Evolutionary conservation across 2,113 vertebrate genomes (phyloP).

Genomic region (Mirza zaza): DNA sequence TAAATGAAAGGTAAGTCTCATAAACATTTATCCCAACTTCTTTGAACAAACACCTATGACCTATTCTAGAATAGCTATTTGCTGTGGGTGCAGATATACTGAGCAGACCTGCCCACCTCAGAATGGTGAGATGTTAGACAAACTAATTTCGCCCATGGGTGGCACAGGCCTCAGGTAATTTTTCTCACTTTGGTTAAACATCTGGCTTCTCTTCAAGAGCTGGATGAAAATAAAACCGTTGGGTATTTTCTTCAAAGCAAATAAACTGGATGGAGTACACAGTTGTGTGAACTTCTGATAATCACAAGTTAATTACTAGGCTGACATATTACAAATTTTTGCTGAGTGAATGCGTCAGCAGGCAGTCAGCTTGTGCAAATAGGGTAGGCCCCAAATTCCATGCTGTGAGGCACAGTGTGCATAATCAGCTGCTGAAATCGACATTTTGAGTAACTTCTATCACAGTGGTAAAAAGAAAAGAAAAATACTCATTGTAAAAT

Average conservation of each 20-base stretch:
- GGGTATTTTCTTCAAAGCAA: constrained; percentile 46
- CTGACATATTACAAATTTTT: not conserved
- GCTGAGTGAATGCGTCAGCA: not conserved
- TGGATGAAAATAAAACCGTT: not conserved
- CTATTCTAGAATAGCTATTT: not conserved
- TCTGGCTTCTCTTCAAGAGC: constrained; percentile 11
- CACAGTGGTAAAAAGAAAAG: not conserved
- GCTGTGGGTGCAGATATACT: not conserved
- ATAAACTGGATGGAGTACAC: not conserved
- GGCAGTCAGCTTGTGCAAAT: not conserved
- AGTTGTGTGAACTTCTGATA: constrained; percentile 18
- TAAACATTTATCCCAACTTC: constrained; percentile 1
- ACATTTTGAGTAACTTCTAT: not conserved
- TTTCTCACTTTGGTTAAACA: not conserved
- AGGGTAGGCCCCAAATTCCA: not conserved
- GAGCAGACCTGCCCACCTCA: not conserved
- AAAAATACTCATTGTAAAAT: not conserved
- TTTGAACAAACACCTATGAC: not conserved
- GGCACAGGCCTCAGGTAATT: not conserved
- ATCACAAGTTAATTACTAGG: not conserved
- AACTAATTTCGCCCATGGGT: not conserved
- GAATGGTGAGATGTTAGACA: not conserved
- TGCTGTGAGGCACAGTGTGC: not conserved
- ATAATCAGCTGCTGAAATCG: not conserved
- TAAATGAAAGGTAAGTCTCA: not conserved